phyloP scores from a whole-genome alignment of 2,888 invertebrate species.

The Poecilus cupreus region DNA sequence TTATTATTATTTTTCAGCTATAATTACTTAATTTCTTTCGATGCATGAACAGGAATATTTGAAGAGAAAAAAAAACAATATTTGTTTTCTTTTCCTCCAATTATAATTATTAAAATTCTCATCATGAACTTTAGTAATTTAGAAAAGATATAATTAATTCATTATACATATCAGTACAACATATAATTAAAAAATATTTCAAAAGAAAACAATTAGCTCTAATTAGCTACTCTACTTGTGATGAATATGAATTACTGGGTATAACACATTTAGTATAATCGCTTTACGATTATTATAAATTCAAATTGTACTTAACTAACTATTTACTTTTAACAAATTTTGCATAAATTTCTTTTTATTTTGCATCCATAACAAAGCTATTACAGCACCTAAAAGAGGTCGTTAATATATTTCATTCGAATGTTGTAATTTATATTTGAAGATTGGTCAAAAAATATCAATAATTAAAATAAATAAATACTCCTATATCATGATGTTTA shows the following conservation, averaged over 20 bases:
- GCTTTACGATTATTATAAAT: background rate
- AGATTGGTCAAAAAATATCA: no score
- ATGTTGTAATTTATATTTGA: no score
- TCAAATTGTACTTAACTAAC: no score
- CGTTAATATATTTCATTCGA: no score
- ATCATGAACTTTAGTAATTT: background rate
- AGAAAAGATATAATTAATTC: conserved; percentile 35
- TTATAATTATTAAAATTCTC: conserved; percentile 26
- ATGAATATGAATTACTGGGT: conserved; percentile 27
- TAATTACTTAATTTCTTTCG: background rate
- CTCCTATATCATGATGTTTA: no score
- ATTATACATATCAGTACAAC: conserved; percentile 34
- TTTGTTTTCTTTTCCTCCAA: conserved; percentile 11
- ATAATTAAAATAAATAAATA: no score
- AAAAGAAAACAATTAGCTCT: conserved; percentile 17
- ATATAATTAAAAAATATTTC: conserved; percentile 25
- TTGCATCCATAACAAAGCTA: no score
- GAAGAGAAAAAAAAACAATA: background rate
- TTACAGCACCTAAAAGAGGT: no score
- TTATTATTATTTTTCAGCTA: background rate
- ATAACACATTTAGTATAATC: background rate
- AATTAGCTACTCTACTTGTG: conserved; percentile 12
- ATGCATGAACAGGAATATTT: background rate
- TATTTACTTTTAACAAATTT: no score
- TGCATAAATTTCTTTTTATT: no score